These are phyloP conservation scores for Microcebus ravelobensis DNA, from an alignment of 2,113 vertebrate species.

Conservation along the genomic window DNA sequence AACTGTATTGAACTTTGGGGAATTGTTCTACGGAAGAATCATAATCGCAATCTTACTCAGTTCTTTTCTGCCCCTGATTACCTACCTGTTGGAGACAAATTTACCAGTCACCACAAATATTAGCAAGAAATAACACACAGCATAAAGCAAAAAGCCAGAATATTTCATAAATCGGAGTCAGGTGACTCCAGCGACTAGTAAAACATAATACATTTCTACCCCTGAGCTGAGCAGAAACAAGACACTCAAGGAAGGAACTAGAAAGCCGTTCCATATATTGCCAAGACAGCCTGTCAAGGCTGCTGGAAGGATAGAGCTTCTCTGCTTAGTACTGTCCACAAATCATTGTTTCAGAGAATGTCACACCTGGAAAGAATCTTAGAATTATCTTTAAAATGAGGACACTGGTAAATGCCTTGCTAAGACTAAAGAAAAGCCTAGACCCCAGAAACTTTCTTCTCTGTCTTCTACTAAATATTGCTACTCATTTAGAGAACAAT, in stretches of 20 bases:
- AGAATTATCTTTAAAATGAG: conserved; percentile 14
- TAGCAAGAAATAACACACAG: conserved; percentile 54
- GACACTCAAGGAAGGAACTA: neutral
- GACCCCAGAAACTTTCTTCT: neutral
- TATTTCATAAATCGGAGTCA: conserved; percentile 55
- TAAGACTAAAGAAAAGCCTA: neutral
- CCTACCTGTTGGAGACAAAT: conserved; percentile 50
- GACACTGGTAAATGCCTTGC: neutral
- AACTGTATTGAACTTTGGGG: conserved; percentile 24
- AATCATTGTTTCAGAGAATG: neutral
- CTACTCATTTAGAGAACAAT: neutral
- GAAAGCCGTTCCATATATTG: conserved; percentile 3
- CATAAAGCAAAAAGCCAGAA: conserved; percentile 33
- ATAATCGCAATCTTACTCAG: neutral
- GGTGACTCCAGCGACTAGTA: neutral
- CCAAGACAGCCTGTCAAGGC: neutral
- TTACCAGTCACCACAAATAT: conserved; percentile 62
- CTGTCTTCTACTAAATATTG: neutral
- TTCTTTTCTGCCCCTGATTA: conserved; percentile 41
- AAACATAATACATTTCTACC: conserved; percentile 52
- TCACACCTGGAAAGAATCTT: neutral
- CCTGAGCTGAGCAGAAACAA: conserved; percentile 45
- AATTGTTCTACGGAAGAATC: conserved; percentile 50
- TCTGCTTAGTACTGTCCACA: neutral
- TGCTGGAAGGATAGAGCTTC: neutral